These are phyloP conservation scores for Agelastica alni DNA, from an alignment of 2,888 invertebrate species.

Conservation along the genomic window DNA sequence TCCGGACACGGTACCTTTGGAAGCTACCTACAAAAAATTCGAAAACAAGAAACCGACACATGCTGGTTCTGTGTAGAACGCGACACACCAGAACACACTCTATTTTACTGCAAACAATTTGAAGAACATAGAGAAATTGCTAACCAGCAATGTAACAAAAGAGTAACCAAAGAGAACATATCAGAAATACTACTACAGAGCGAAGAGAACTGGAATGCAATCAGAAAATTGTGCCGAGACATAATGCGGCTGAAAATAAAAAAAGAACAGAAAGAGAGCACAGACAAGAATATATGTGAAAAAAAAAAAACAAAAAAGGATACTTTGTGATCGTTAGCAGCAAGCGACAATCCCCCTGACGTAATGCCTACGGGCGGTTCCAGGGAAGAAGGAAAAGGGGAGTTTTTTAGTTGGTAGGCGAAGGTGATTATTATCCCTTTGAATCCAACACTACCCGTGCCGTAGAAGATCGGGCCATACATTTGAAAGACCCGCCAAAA, in stretches of 20 bases:
- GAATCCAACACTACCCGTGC: neutral
- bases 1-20: conserved; percentile 19
- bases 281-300: neutral
- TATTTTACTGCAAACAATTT: conserved; percentile 11
- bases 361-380: neutral
- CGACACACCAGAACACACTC: conserved; percentile 23
- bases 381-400: neutral
- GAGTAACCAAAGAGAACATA: neutral
- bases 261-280: neutral
- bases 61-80: conserved; percentile 16
- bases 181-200: neutral
- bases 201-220: neutral
- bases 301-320: too few relatives aligned
- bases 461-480: too few relatives aligned
- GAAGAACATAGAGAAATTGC: too few relatives aligned
- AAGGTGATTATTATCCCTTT: neutral
- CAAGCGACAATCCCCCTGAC: neutral
- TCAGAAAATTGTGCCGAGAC: neutral
- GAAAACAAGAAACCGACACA: conserved; percentile 1
- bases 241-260: neutral
- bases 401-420: conserved; percentile 1
- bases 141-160: neutral
- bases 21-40: conserved; percentile 11
- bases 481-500: too few relatives aligned
- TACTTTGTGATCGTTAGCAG: too few relatives aligned